Conservation (phyloP, 1,140 invertebrate species). For the Pararge aegeria region DNA sequence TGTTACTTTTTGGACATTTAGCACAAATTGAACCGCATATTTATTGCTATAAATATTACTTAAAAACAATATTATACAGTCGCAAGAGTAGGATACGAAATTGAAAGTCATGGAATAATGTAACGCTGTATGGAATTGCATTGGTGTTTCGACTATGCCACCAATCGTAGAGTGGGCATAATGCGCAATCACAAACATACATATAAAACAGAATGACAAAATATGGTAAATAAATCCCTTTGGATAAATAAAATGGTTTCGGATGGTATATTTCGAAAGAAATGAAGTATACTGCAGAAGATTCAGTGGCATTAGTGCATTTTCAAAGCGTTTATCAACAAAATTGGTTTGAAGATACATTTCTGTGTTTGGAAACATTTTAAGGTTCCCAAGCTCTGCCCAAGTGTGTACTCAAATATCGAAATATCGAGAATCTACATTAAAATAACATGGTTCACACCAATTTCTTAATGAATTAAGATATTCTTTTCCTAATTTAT, state of each 20-base stretch:
- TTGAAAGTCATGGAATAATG: neutral
- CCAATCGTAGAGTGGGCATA: neutral
- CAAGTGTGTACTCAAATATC: too few relatives aligned
- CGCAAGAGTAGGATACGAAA: neutral
- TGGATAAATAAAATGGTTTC: neutral
- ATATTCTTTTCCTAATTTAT: too few relatives aligned
- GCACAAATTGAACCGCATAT: neutral
- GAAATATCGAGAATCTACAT: too few relatives aligned
- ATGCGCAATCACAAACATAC: neutral
- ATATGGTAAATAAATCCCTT: conserved; percentile 1
- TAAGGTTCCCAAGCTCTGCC: too few relatives aligned
- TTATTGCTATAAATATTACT: conserved; percentile 2
- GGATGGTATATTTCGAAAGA: conserved; percentile 8
- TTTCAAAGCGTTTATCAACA: neutral
- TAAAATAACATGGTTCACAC: too few relatives aligned
- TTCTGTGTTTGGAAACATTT: neutral
- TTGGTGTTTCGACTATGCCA: too few relatives aligned
- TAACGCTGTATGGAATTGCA: neutral
- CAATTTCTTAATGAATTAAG: too few relatives aligned
- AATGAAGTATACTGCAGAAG: neutral
- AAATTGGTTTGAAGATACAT: conserved; percentile 2
- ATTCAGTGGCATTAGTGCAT: neutral
- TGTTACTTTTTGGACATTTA: conserved; percentile 2
- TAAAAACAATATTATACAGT: neutral
- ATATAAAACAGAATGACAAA: neutral